Base-by-base conservation (phyloP, 53 echinoderm and acorn worm species). In the Echinometra lucunter region DNA sequence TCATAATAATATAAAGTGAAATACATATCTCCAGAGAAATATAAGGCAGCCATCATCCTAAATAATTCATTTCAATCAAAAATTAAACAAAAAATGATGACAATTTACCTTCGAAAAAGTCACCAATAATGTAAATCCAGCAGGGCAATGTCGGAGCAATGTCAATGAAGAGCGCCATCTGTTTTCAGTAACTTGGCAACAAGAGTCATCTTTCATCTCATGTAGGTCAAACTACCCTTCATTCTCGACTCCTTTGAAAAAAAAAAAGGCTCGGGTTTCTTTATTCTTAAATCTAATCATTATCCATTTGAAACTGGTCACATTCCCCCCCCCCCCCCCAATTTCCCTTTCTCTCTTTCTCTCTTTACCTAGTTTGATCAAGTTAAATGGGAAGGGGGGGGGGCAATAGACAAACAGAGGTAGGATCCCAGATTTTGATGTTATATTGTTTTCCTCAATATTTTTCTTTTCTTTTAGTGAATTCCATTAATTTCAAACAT, bases 131-230 rank as follows among this genome's bases (percentile, higher is more conserved):
- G 13, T 13, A 11, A 9, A 83, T 25, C 47, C 25, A 83, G 44
- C 25, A 83, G 27, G 4, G n/a, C n/a, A n/a, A n/a, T n/a, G n/a
- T n/a, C n/a, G n/a, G n/a, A 23, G 27, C 21, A 19, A 23, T 44
- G 32, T 30, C 37, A 6, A 13, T 91, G 91, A 91, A 91, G 58
- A 66, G 91, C 91, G 91, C 91, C 91, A 91, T 32, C 91, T 91
- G 91, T 91, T 91, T 91, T 34, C 57, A 57, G 88, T 53, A 88
- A 56, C 88, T 32, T 88, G 88, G 88, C 57, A 88, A 88, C 88
- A 81, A 53, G 11, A 19, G 63, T 63, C 63, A 25, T 27, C 5
- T 27, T 58, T 53, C 5, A 58, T 63, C 3, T 21, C 60, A 60
- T 19, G 2, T 60, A 21, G 2, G 21, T 63, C 27, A 63, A 63